Base-by-base conservation (phyloP, 2,797 vertebrate species). In the Rhabdophis nuchalis region DNA sequence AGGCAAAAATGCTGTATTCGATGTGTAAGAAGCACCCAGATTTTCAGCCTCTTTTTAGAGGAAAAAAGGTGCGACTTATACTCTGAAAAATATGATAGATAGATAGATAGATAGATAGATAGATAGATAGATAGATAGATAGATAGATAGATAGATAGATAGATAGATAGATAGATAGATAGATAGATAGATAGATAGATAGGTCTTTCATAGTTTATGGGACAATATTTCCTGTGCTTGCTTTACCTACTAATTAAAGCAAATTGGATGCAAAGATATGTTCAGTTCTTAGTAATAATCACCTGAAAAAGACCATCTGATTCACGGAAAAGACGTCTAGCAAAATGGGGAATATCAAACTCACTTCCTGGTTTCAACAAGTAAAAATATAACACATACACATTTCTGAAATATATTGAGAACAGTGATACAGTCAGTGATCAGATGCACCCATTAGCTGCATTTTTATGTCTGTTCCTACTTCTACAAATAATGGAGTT, bases 261-360 rank as follows among this genome's bases (percentile, higher is more conserved):
- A 32, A 72, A 87, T 60, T 90, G 92, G 58, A 23, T 77, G 64
- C 32, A 27, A 56, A 25, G 60, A 32, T 12, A 50, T 25, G 20
- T 86, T n/a, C 20, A 27, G 53, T 25, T 29, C 46, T 50, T 57
- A 64, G 25, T 54, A 50, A 25, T 36, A 91, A 92, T 0, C 72
- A 91, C 90, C 57, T 53, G 20, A 88, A 92, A 94, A 90, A 89
- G 64, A 20, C 36, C 23, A 11, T 25, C 61, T 61, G 50, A 87
- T 2, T 57, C 64, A 93, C 56, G 41, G 56, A 25, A 92, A 50
- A 54, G 72, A 72, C 13, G 16, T 86, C 56, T 25, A 85, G 72
- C 20, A 64, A 56, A 92, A 86, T 12, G 68, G 20, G 20, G 27
- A 89, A 57, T 29, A 54, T 53, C 29, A 46, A 54, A 13, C 50